Evolutionary conservation across 2,888 invertebrate species (phyloP), one percentile per base, ranked within the genome.

Genomic region (Papilio gigon): DNA sequence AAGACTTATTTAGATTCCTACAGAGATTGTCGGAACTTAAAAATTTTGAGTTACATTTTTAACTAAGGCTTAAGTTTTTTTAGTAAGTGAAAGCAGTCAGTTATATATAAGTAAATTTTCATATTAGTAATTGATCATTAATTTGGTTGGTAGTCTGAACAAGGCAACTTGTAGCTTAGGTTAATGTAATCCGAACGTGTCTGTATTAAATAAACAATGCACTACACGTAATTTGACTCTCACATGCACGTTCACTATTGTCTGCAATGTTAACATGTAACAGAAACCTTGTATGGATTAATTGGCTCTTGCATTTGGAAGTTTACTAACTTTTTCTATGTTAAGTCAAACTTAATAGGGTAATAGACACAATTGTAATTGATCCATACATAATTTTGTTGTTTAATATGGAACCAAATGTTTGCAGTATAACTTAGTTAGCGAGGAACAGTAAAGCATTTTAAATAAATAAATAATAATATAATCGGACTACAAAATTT

Each of bases 181-280:
- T 44, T 44, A 44, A 44, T 9, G 9, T 44, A 44, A 17, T 11
- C 2, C 3, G 9, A 44, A 20, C 44, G 3, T 44, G 2, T 20
- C 17, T 37, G n/a, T 37, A 4, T 44, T 44, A 20, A 44, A 20
- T 8, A 44, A 44, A 44, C 3, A 11, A 9, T 44, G 44, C 44
- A 44, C 17, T 20, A 44, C 44, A 44, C 9, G 44, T 44, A 44
- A 44, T 20, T 44, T 44, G 44, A 44, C 44, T 20, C 44, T 44
- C 17, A 44, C 44, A 44, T 37, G 37, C 20, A 9, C 11, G 11
- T 8, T 17, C 17, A n/a, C n/a, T 22, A 59, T 11, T 59, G 59
- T 40, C 40, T 8, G 40, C 22, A 35, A 60, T 25, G 37, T 37
- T 60, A 60, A n/a, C 60, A 60, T 14, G 12, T n/a, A 60, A n/a